These are phyloP conservation scores for Tiphia femorata DNA, from an alignment of 2,888 invertebrate genomes.

Conservation along the genomic window DNA sequence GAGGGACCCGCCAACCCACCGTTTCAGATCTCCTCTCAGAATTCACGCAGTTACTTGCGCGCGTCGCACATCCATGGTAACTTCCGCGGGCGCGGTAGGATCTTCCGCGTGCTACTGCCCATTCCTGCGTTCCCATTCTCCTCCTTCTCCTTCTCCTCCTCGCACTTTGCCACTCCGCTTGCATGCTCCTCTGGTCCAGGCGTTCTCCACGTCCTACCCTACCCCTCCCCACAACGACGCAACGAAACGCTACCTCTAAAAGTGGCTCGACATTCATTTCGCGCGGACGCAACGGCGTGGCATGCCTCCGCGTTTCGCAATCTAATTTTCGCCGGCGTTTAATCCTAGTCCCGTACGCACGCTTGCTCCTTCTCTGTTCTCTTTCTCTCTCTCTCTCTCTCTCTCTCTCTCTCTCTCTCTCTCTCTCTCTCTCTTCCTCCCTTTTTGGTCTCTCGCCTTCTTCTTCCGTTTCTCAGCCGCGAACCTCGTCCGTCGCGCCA, in stretches of 20 bases:
- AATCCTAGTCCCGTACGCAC: conserved; percentile 54
- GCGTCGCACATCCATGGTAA: too few species aligned
- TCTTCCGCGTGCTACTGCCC: background rate
- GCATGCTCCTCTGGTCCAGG: background rate
- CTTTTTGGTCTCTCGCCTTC: background rate
- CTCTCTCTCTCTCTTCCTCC: background rate
- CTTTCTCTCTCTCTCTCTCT: background rate
- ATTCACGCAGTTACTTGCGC: too few species aligned
- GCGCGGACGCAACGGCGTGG: conserved; percentile 32
- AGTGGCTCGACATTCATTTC: conserved; percentile 37
- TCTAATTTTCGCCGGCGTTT: conserved; percentile 63
- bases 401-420: background rate
- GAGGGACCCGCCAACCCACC: too few species aligned
- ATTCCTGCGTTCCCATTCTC: background rate
- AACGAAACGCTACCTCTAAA: conserved; percentile 14
- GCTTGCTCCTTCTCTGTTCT: background rate
- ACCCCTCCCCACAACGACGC: background rate
- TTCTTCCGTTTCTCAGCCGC: background rate
- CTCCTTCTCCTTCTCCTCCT: background rate
- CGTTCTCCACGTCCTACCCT: background rate
- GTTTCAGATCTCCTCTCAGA: too few species aligned
- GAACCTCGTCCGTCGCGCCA: background rate
- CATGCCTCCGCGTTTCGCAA: conserved; percentile 53
- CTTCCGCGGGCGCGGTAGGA: too few species aligned
- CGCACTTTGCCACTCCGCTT: background rate